Percentiles rank a stretch among this genome's conserved stretches.
Evolutionary conservation across 2,113 vertebrate species (phyloP).

Genomic region (Phylloscopus trochiloides): DNA sequence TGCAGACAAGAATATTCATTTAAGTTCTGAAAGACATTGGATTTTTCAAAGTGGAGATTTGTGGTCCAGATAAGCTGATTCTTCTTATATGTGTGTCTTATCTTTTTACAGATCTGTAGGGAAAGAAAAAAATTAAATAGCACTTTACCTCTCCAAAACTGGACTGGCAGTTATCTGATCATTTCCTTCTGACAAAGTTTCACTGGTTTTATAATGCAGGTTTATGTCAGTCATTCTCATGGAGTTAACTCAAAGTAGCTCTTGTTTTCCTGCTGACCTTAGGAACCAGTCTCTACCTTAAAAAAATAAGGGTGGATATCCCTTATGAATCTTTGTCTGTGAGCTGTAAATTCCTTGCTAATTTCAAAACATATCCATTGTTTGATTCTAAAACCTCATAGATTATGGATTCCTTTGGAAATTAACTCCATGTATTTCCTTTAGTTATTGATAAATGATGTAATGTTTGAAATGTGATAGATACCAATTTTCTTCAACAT

Average conservation of each 20-base stretch:
- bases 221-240: background rate
- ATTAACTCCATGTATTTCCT: background rate
- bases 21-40: background rate
- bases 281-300: background rate
- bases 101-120: background rate
- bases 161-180: background rate
- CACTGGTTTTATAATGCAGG: background rate
- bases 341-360: background rate
- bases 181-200: background rate
- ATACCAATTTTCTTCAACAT: background rate
- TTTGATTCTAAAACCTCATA: background rate
- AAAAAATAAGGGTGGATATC: background rate
- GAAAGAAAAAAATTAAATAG: background rate
- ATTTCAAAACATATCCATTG: background rate
- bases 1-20: background rate
- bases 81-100: background rate
- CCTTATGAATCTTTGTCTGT: background rate
- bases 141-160: background rate
- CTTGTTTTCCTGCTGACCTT: background rate
- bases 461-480: background rate
- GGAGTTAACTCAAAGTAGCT: background rate
- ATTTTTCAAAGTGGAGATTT: background rate
- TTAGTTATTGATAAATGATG: background rate
- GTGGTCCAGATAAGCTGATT: background rate
- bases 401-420: background rate